phyloP scores from a whole-genome alignment of 2,113 vertebrate genomes.

The Nematolebias whitei region DNA sequence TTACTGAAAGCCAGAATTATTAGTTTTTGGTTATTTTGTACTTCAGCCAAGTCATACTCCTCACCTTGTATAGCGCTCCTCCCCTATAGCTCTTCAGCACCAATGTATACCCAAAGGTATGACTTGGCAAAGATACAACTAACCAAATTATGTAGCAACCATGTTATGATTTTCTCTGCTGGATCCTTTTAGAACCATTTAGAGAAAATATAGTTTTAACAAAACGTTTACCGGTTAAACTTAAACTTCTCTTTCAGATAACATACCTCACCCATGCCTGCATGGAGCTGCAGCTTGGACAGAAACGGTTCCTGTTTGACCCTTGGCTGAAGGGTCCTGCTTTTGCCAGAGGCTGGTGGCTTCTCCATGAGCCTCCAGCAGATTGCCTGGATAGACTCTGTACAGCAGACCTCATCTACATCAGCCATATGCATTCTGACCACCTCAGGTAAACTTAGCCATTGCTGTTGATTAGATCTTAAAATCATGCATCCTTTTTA shows the following conservation, averaged over 20 bases:
- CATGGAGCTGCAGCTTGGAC: conserved; percentile 81
- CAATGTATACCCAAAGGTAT: too few species aligned
- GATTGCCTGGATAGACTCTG: conserved; percentile 80
- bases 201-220: too few species aligned
- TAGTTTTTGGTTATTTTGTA: too few species aligned
- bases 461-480: background rate
- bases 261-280: conserved; percentile 84
- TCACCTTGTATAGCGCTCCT: too few species aligned
- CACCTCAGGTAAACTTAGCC: conserved; percentile 79
- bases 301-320: conserved; percentile 79
- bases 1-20: too few species aligned
- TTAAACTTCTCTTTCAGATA: conserved; percentile 61
- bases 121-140: too few species aligned
- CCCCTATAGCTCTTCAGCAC: too few species aligned
- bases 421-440: conserved; percentile 87
- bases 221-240: background rate
- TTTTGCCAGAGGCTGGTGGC: conserved; percentile 86
- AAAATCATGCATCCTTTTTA: too few species aligned
- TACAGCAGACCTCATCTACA: conserved; percentile 81
- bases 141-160: too few species aligned
- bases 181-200: too few species aligned
- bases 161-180: too few species aligned
- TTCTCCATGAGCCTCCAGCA: conserved; percentile 82
- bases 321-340: conserved; percentile 85
- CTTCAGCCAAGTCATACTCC: too few species aligned